Evolutionary conservation across 2,888 invertebrate genomes (phyloP).

Genomic region (Dasypogon diadema): DNA sequence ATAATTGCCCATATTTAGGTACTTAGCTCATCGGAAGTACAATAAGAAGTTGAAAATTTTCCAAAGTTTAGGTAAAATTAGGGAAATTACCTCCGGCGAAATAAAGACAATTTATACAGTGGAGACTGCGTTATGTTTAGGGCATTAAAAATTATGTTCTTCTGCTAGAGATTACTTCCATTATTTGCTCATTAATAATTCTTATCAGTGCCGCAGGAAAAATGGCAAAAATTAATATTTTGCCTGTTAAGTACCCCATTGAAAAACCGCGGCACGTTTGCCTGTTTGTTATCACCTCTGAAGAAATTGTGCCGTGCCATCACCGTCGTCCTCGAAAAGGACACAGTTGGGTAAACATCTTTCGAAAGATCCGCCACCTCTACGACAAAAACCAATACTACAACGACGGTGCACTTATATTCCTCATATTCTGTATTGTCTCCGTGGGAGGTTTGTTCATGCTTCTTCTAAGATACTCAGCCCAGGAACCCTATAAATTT

Average conservation of each 20-base stretch:
- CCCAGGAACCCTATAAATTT: slow-evolving; percentile 44
- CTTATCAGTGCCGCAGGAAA: slow-evolving; percentile 59
- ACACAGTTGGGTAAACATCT: slow-evolving; percentile 53
- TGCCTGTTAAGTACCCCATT: slow-evolving; percentile 54
- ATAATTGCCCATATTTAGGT: neutral
- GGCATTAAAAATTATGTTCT: slow-evolving; percentile 58
- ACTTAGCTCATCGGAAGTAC: neutral
- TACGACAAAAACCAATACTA: slow-evolving; percentile 25
- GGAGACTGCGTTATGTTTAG: slow-evolving; percentile 36
- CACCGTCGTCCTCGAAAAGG: slow-evolving; percentile 45
- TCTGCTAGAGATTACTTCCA: slow-evolving; percentile 61
- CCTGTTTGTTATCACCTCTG: slow-evolving; percentile 54
- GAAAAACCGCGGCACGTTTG: slow-evolving; percentile 56
- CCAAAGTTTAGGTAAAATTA: slow-evolving; percentile 9
- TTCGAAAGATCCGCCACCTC: neutral
- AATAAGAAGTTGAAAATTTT: neutral
- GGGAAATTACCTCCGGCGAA: slow-evolving; percentile 4
- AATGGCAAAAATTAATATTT: slow-evolving; percentile 56
- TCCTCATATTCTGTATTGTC: slow-evolving; percentile 20
- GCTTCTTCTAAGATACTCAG: slow-evolving; percentile 45
- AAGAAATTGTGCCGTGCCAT: slow-evolving; percentile 50
- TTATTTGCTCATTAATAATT: slow-evolving; percentile 64
- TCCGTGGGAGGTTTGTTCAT: slow-evolving; percentile 31
- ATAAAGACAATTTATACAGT: slow-evolving; percentile 43
- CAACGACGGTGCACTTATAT: slow-evolving; percentile 27